phyloP scores from a whole-genome alignment of 2,888 invertebrate species.

The Tipula helvola region DNA sequence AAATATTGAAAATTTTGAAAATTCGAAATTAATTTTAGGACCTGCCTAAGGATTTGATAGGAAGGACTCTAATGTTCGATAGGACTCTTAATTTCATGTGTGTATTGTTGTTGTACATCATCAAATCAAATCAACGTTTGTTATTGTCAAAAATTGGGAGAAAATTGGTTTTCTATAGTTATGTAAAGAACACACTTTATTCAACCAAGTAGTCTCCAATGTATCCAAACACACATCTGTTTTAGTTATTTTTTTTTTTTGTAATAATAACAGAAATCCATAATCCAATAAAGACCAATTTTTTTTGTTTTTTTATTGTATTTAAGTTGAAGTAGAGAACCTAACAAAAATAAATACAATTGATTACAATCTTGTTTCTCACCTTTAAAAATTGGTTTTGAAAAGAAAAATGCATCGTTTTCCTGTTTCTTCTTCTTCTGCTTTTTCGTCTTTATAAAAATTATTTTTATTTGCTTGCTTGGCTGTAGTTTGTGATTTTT shows the following conservation, averaged over 20 bases:
- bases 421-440: background rate
- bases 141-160: too few species aligned
- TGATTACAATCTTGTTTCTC: background rate
- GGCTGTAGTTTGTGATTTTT: background rate
- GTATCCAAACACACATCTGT: background rate
- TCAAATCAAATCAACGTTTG: too few species aligned
- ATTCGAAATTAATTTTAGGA: too few species aligned
- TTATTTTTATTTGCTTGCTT: background rate
- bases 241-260: background rate
- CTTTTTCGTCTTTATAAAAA: background rate
- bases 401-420: background rate
- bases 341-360: background rate
- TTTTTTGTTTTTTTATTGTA: background rate
- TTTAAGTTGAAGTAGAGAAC: background rate
- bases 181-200: background rate
- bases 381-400: background rate
- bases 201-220: background rate
- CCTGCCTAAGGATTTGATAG: too few species aligned
- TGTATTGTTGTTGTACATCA: too few species aligned
- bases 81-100: too few species aligned
- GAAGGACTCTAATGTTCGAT: too few species aligned
- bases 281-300: background rate
- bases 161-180: too few species aligned
- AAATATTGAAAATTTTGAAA: too few species aligned
- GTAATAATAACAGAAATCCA: background rate